Percentiles rank a stretch among this genome's conserved stretches.
phyloP scores from a whole-genome alignment of 2,797 vertebrate genomes.

The Falco berigora region DNA sequence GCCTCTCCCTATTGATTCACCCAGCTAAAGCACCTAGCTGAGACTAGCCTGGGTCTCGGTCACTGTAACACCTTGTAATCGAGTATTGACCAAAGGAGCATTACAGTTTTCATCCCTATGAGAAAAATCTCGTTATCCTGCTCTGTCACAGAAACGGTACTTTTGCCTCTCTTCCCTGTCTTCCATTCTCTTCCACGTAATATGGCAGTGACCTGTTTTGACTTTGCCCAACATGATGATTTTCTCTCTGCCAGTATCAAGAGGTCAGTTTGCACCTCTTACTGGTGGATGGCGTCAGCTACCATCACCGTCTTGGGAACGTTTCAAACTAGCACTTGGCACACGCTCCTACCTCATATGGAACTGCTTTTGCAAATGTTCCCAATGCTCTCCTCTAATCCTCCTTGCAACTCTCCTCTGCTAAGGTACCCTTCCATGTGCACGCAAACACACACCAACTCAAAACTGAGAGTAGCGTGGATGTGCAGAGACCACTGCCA shows the following conservation, averaged over 20 bases:
- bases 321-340: neutral
- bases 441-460: neutral
- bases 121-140: neutral
- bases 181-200: neutral
- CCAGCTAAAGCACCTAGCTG: neutral
- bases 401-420: neutral
- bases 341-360: neutral
- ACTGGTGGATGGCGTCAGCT: neutral
- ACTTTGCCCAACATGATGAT: neutral
- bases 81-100: neutral
- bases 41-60: neutral
- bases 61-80: neutral
- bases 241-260: neutral
- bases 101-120: fast-evolving
- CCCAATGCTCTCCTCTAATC: neutral
- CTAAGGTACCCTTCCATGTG: neutral
- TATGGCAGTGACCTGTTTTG: neutral
- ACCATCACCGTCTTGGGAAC: neutral
- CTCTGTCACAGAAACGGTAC: neutral
- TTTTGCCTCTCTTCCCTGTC: neutral
- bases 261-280: neutral
- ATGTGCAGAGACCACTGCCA: neutral
- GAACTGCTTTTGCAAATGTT: neutral
- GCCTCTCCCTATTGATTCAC: neutral
- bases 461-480: neutral